These are phyloP conservation scores for Cyanoderma ruficeps DNA, from an alignment of 2,113 vertebrate genomes.

Conservation along the genomic window DNA sequence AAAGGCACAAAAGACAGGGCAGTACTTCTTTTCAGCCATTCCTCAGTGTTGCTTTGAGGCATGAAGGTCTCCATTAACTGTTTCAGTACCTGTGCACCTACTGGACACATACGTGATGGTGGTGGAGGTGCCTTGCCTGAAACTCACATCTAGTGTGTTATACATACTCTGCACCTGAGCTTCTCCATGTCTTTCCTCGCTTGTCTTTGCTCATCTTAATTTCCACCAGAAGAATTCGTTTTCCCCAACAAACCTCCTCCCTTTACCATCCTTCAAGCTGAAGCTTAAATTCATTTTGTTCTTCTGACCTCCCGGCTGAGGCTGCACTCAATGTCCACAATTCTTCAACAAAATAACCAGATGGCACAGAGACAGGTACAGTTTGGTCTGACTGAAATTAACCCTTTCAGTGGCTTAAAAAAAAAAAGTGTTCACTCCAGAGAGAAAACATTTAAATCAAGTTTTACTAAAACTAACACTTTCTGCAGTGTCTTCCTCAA, in stretches of 20 bases:
- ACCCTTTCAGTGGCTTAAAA: neutral
- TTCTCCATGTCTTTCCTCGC: neutral
- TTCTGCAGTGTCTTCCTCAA: neutral
- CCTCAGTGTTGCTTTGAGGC: neutral
- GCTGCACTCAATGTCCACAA: neutral
- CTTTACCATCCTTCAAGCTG: neutral
- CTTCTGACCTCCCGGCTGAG: neutral
- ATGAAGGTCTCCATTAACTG: neutral
- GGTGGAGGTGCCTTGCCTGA: neutral
- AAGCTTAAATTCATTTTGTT: neutral
- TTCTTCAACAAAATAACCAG: neutral
- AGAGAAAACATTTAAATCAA: neutral
- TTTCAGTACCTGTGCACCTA: neutral
- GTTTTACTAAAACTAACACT: neutral
- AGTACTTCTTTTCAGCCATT: neutral
- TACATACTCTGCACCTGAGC: neutral
- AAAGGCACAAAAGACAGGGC: neutral
- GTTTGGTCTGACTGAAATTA: neutral
- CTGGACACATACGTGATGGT: rapidly evolving
- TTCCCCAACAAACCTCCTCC: neutral
- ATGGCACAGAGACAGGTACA: neutral
- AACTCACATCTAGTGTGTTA: neutral
- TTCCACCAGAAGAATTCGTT: neutral
- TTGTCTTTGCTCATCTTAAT: neutral
- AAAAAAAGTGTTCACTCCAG: neutral